Evolutionary conservation across 64 coral and sea anemone species (phyloP), one percentile per base, ranked within the genome.

Genomic region (Cladopsammia gracilis): DNA sequence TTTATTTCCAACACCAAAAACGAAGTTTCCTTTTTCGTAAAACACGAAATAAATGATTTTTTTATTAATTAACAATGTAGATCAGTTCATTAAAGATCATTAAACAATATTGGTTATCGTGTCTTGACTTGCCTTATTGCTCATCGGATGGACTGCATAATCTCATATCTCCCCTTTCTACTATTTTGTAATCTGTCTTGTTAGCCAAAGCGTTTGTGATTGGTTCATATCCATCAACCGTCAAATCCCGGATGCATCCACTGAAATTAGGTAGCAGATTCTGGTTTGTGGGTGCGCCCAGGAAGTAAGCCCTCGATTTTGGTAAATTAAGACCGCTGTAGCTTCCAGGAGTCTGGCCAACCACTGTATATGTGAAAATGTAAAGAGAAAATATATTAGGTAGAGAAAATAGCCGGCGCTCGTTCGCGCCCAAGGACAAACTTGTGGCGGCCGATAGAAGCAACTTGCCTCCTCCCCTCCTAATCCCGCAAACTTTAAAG

Each of bases 241-340:
- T 66, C 19, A 95, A 91, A 80, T 95, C 83, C 74, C 83, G 58
- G 24, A 91, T 85, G 73, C 94, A 95, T 3, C 94, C 94, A 46
- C 48, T 69, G 66, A 93, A 93, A 34, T 93, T 93, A 0, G 91
- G 91, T 23, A 74, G 15, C 18, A 93, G 81, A 15, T 61, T 67
- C 16, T 87, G 16, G 6, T 75, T 68, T 20, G 77, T 46, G 23
- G 88, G 89, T 53, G 82, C 79, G 10, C 94, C 94, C 9, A 95
- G 82, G 20, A 90, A 48, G 68, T 78, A 95, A 72, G 87, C 87
- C n/a, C 15, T 84, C 20, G 88, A 57, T 3, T 44, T 64, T 2
- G 80, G 74, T 24, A 95, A 42, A 53, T 95, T 89, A 34, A 95
- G 48, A 22, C 52, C 62, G 43, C 18, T 95, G 34, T 73, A 91